Conservation (phyloP, 2,888 invertebrate genomes). For the Xylocampa areola region DNA sequence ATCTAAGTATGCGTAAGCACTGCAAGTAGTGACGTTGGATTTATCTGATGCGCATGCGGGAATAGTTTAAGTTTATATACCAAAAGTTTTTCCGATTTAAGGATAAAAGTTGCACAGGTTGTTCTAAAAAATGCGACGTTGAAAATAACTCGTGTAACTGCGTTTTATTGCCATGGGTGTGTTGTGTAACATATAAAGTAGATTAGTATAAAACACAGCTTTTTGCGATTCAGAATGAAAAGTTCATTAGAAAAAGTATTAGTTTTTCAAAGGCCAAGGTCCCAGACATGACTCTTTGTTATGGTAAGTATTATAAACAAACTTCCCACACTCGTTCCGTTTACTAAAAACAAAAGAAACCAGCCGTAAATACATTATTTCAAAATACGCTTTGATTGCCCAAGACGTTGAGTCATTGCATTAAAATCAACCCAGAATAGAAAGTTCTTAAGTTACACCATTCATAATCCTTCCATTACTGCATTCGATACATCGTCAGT, state of each 20-base stretch:
- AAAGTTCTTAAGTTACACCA: constrained; percentile 52
- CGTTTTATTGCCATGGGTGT: no score
- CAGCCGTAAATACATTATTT: constrained; percentile 30
- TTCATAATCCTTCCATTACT: constrained; percentile 33
- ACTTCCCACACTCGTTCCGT: neutral
- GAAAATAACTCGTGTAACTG: no score
- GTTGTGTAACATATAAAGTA: no score
- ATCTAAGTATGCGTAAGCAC: constrained; percentile 38
- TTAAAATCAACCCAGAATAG: constrained; percentile 33
- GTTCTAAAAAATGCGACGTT: no score
- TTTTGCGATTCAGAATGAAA: no score
- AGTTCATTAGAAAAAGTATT: neutral
- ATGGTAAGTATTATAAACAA: constrained; percentile 1
- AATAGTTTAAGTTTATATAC: no score
- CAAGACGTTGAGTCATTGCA: constrained; percentile 37
- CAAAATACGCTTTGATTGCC: constrained; percentile 19
- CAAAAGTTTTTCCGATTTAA: no score
- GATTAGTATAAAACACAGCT: no score
- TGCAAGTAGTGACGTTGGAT: constrained; percentile 13
- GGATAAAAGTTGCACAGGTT: no score
- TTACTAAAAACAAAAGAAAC: constrained; percentile 19
- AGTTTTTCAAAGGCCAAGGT: neutral
- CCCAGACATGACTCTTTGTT: neutral
- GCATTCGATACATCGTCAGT: constrained; percentile 45
- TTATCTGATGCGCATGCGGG: constrained; percentile 3